These are phyloP conservation scores for Parapristionchus giblindavisi DNA, from an alignment of 2,888 invertebrate species.

Conservation along the genomic window DNA sequence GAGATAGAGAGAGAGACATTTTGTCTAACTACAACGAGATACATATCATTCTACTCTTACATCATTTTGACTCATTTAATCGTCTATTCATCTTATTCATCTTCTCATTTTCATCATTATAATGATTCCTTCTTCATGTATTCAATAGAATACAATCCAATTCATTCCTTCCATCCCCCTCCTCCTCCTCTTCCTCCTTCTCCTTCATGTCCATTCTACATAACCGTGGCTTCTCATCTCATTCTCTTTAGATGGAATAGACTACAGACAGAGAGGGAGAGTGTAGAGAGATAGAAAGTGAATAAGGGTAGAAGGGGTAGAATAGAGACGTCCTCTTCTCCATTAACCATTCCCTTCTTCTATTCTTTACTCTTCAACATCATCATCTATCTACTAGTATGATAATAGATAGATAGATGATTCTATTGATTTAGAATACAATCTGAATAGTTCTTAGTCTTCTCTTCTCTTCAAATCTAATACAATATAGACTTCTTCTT, in stretches of 20 bases:
- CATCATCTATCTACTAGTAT: too few species aligned
- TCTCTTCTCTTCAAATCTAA: conserved; percentile 9
- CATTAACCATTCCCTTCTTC: conserved; percentile 21
- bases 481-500: background rate
- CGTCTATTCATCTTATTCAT: background rate
- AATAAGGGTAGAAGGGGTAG: too few species aligned
- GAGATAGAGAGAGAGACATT: too few species aligned
- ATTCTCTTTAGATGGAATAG: too few species aligned
- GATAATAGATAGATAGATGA: too few species aligned
- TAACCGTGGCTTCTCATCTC: too few species aligned
- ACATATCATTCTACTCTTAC: background rate
- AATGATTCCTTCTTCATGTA: background rate
- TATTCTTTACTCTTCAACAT: background rate
- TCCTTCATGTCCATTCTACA: background rate
- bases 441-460: background rate
- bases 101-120: background rate
- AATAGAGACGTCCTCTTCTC: too few species aligned
- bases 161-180: conserved; percentile 6
- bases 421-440: too few species aligned
- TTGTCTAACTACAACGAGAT: too few species aligned
- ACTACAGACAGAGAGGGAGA: too few species aligned
- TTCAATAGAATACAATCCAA: background rate
- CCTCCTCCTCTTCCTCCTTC: background rate
- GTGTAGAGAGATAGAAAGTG: too few species aligned
- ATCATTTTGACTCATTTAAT: background rate